These are phyloP conservation scores for Homarus gammarus DNA, from an alignment of 2,888 invertebrate genomes.

Conservation along the genomic window DNA sequence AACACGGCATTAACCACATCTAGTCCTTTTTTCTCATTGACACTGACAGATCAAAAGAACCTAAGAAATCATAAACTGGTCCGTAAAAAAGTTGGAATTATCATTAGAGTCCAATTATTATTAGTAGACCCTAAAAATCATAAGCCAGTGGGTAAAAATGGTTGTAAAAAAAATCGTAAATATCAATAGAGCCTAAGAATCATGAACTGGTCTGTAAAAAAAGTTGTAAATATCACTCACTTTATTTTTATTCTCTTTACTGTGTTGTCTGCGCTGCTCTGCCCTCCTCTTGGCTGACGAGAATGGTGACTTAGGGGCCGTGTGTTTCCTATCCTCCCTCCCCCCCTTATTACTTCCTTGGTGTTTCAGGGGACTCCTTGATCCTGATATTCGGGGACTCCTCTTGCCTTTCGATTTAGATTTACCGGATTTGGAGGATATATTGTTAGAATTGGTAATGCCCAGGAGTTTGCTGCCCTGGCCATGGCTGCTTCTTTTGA, in stretches of 20 bases:
- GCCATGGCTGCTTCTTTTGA: not conserved
- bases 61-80: no score
- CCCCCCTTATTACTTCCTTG: not conserved
- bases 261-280: constrained; percentile 16
- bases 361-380: constrained; percentile 2
- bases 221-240: not conserved
- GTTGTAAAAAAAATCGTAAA: no score
- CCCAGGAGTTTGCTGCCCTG: constrained; percentile 23
- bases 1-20: no score
- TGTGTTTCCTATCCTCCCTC: constrained; percentile 49
- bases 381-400: constrained; percentile 11
- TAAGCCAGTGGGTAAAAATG: no score
- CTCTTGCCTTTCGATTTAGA: constrained; percentile 26
- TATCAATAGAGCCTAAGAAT: no score
- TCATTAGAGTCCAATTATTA: no score
- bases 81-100: no score
- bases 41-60: no score
- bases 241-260: constrained; percentile 30
- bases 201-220: no score
- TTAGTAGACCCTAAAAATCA: no score
- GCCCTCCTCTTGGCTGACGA: constrained; percentile 41
- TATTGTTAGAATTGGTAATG: not conserved
- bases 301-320: constrained; percentile 57
- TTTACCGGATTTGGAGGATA: constrained; percentile 23
- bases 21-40: no score